Percentiles rank a stretch among this genome's conserved stretches.
phyloP scores from a whole-genome alignment of 2,888 invertebrate genomes.

The Oligia latruncula region DNA sequence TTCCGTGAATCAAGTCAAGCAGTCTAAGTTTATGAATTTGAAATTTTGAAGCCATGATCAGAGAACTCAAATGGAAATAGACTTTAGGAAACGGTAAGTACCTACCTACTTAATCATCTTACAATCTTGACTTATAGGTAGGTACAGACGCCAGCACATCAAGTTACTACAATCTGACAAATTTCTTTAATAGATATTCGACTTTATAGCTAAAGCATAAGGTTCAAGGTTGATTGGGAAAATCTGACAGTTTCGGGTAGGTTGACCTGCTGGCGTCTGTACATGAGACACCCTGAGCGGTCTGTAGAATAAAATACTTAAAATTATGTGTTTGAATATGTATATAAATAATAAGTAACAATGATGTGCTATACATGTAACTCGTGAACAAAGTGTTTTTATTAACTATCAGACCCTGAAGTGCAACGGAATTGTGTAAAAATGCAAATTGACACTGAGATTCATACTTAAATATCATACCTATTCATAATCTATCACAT shows the following conservation, averaged over 20 bases:
- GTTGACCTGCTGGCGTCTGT: too few species aligned
- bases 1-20: neutral
- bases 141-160: too few species aligned
- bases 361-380: neutral
- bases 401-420: neutral
- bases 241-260: too few species aligned
- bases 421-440: neutral
- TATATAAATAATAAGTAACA: neutral
- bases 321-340: neutral
- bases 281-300: neutral
- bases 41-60: neutral
- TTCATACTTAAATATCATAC: neutral
- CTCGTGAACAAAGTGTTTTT: neutral
- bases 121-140: slow-evolving; percentile 3
- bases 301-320: neutral
- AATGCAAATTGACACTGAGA: neutral
- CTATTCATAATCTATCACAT: neutral
- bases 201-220: too few species aligned
- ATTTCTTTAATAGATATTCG: too few species aligned
- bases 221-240: too few species aligned
- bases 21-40: neutral
- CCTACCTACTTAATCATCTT: neutral
- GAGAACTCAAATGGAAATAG: neutral
- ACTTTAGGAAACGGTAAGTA: neutral
- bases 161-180: too few species aligned